Evolutionary conservation across 2,888 invertebrate genomes (phyloP).

Genomic region (Phragmatobia fuliginosa): DNA sequence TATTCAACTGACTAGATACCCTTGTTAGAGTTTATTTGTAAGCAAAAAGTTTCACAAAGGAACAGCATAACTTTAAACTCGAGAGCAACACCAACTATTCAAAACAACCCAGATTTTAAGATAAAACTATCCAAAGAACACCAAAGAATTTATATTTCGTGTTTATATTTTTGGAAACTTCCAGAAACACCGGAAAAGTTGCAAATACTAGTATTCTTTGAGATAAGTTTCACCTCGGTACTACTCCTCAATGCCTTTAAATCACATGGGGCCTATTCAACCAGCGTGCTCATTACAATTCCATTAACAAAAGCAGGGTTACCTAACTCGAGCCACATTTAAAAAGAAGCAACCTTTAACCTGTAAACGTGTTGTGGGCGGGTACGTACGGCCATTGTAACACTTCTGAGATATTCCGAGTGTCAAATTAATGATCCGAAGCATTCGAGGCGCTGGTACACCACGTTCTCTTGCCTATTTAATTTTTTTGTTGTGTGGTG

Average conservation of each 20-base stretch:
- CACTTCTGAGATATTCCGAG: slow-evolving; percentile 74
- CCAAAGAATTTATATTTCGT: slow-evolving; percentile 4
- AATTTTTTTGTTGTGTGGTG: slow-evolving; percentile 51
- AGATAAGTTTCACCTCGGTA: background rate
- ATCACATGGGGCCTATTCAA: slow-evolving; percentile 47
- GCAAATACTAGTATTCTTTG: background rate
- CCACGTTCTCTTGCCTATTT: slow-evolving; percentile 57
- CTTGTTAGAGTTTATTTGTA: background rate
- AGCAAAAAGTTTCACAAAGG: background rate
- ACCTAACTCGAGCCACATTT: slow-evolving; percentile 65
- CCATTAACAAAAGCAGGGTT: slow-evolving; percentile 78
- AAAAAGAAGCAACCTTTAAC: slow-evolving; percentile 79
- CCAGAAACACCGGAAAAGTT: background rate
- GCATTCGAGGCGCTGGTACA: slow-evolving; percentile 69
- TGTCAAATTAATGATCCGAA: slow-evolving; percentile 85
- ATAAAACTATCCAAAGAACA: slow-evolving; percentile 1
- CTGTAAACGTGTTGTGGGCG: slow-evolving; percentile 75
- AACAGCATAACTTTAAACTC: background rate
- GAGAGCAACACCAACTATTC: background rate
- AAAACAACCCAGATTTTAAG: background rate
- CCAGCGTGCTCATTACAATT: slow-evolving; percentile 69
- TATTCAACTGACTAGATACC: no score
- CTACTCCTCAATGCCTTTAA: slow-evolving; percentile 13
- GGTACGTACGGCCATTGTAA: slow-evolving; percentile 69
- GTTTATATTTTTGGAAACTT: background rate